Conservation (phyloP, 2,888 invertebrate genomes). For the Cheilosia grossa region DNA sequence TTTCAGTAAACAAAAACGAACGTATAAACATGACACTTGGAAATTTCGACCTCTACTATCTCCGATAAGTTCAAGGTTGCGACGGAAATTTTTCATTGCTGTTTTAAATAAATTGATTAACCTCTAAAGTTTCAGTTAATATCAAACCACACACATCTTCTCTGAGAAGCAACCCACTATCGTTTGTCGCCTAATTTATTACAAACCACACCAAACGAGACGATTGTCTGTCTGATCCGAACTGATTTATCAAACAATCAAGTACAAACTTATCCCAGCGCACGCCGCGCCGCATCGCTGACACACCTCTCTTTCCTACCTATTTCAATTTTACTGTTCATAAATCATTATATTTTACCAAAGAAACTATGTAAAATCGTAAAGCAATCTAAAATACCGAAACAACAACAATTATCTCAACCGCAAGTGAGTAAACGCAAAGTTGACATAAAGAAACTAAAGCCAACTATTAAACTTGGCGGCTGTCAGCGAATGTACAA, state of each 20-base stretch:
- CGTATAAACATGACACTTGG: too few relatives aligned
- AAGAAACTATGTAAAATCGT: slow-evolving; percentile 4
- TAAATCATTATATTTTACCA: slow-evolving; percentile 32
- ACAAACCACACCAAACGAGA: slow-evolving; percentile 4
- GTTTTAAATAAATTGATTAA: not conserved
- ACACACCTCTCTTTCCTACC: not conserved
- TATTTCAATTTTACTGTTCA: slow-evolving; percentile 22
- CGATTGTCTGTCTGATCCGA: slow-evolving; percentile 22
- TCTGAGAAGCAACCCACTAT: slow-evolving; percentile 12
- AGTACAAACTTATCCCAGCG: not conserved
- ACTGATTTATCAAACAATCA: slow-evolving; percentile 14
- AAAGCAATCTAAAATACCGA: not conserved
- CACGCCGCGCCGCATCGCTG: not conserved
- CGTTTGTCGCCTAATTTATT: slow-evolving; percentile 41
- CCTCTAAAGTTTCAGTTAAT: not conserved
- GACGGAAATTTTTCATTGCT: too few relatives aligned
- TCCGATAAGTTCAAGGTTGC: slow-evolving; percentile 25
- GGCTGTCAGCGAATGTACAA: slow-evolving; percentile 33
- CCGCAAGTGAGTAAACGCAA: slow-evolving; percentile 54
- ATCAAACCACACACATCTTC: slow-evolving; percentile 16
- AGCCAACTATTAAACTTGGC: slow-evolving; percentile 20
- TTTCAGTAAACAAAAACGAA: too few relatives aligned
- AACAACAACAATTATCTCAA: slow-evolving; percentile 27
- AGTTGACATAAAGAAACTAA: slow-evolving; percentile 45
- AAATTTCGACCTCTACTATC: not conserved